Evolutionary conservation across 2,113 vertebrate species (phyloP).

Genomic region (Herpailurus yagouaroundi): DNA sequence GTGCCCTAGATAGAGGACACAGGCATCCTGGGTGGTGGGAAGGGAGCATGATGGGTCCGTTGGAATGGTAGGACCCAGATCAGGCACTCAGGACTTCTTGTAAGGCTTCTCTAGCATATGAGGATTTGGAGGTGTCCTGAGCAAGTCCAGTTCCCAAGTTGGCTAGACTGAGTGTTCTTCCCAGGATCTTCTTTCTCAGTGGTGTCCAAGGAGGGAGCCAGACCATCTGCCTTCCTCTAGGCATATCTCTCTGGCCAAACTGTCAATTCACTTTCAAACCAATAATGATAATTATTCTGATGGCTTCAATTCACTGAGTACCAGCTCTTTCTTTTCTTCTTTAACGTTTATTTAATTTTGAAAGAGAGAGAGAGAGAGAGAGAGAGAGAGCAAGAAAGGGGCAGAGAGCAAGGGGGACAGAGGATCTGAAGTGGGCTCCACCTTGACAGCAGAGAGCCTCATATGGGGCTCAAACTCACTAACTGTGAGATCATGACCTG

Average conservation of each 20-base stretch:
- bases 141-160: background rate
- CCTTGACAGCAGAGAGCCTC: too few species aligned
- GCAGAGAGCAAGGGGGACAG: too few species aligned
- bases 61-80: background rate
- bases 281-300: background rate
- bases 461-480: too few species aligned
- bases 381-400: too few species aligned
- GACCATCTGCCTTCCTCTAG: background rate
- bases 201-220: background rate
- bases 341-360: too few species aligned
- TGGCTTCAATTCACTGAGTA: background rate
- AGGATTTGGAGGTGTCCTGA: background rate
- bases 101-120: background rate
- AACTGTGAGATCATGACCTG: too few species aligned
- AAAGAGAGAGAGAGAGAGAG: too few species aligned
- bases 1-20: background rate
- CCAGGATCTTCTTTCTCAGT: background rate
- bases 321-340: background rate
- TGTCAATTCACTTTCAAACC: slow-evolving; percentile 1
- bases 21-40: background rate
- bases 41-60: background rate
- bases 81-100: background rate
- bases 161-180: background rate
- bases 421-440: too few species aligned
- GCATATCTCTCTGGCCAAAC: background rate